Percentiles rank a stretch among this genome's conserved stretches.
These are phyloP conservation scores for Temnothorax curvispinosus DNA, from an alignment of 1,140 invertebrate genomes.

Conservation along the genomic window DNA sequence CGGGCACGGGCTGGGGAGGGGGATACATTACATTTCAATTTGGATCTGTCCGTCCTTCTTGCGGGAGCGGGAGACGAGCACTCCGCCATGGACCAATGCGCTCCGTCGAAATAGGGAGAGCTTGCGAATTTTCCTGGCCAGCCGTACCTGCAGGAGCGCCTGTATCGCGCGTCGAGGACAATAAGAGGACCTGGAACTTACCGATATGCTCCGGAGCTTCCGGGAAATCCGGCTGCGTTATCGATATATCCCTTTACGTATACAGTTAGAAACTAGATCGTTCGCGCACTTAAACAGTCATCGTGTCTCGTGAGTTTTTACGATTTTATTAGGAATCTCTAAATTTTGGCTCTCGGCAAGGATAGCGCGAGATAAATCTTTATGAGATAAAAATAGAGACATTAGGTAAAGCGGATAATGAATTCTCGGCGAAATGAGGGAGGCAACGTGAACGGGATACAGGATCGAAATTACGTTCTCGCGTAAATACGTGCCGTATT, in stretches of 20 bases:
- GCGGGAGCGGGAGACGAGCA: conserved; percentile 68
- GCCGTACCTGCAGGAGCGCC: conserved; percentile 40
- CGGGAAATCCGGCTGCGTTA: conserved; percentile 6
- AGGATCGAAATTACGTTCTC: conserved; percentile 48
- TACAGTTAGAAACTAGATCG: not conserved
- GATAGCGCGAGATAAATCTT: not conserved
- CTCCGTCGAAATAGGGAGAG: conserved; percentile 64
- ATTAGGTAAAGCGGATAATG: conserved; percentile 22
- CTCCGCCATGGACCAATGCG: conserved; percentile 74
- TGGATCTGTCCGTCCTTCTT: conserved; percentile 77
- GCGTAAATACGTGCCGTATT: conserved; percentile 35
- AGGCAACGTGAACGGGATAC: conserved; percentile 9
- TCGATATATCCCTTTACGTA: not conserved
- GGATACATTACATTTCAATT: conserved; percentile 83
- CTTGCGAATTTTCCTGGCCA: conserved; percentile 71
- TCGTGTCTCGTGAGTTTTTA: not conserved
- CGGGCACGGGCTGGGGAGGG: conserved; percentile 63
- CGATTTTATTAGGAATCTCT: not conserved
- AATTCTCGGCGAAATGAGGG: conserved; percentile 23
- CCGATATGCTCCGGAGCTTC: conserved; percentile 32
- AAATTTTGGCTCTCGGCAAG: not conserved
- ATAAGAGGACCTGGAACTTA: conserved; percentile 59
- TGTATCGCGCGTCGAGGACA: conserved; percentile 39
- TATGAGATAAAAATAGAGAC: conserved; percentile 8
- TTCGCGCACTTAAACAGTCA: conserved; percentile 13